Base-by-base conservation (phyloP, 2,888 invertebrate genomes). In the Uloborus plumipes region DNA sequence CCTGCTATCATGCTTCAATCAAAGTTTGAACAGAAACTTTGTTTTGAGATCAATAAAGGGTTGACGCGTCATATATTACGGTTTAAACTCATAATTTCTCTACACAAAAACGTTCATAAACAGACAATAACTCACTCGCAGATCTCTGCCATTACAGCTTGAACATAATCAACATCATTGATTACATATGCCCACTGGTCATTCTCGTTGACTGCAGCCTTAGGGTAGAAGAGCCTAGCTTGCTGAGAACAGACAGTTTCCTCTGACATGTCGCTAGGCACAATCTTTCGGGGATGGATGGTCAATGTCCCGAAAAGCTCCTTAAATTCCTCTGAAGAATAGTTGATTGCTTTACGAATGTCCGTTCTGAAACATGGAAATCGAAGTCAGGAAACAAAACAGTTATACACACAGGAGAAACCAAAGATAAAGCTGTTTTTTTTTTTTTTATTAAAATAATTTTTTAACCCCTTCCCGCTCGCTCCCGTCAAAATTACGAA, bases 141-240 rank as follows among this genome's bases (percentile, higher is more conserved):
- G 26, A 85, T 80, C 58, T 86, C 86, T 0, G 86, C 81, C 55
- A 85, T 84, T 6, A 86, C 86, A 13, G 85, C 84, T 39, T 86
- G 86, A 4, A 80, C 83, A 61, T 85, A 86, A 22, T 85, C 71
- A 0, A 86, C 84, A 18, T 86, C 85, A 22, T 86, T 86, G 14
- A 86, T 84, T 1, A 86, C 85, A 47, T 83, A 86, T 18, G 84
- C 79, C 86, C 86, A 86, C 20, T 86, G 79, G 31, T 86, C 85
- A 49, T 85, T 85, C 51, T 85, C 85, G 51, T 85, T 86, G 79
- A 84, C 84, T 18, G 84, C 86, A 58, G 85, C 86, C 62, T 85
- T 84, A 2, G 86, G 86, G 26, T 80, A 85, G 50, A 85, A 85
- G 13, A 86, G 69, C 50, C 78, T 73, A 0, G 86, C 80, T 9